Percentiles rank a stretch among this genome's conserved stretches.
These are phyloP conservation scores for Struthio camelus DNA, from an alignment of 2,113 vertebrate species.

Conservation along the genomic window DNA sequence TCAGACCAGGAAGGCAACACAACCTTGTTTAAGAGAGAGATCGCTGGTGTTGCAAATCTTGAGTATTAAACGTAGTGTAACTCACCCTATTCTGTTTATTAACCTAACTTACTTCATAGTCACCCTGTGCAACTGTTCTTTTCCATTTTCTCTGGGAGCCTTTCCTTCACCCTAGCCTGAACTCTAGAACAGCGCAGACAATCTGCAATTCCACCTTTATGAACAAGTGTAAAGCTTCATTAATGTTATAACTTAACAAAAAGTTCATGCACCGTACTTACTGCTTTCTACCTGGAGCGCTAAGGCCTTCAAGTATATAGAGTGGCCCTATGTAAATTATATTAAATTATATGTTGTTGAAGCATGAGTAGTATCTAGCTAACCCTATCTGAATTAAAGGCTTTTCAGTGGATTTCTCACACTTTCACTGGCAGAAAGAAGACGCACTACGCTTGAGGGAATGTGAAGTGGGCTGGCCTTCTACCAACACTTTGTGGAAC, in stretches of 20 bases:
- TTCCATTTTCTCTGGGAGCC: neutral
- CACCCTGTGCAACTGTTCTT: neutral
- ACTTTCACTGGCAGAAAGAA: neutral
- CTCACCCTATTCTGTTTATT: slow-evolving; percentile 2
- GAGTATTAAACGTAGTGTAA: neutral
- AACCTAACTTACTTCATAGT: slow-evolving; percentile 29
- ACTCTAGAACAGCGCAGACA: neutral
- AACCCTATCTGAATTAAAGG: neutral
- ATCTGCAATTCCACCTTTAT: neutral
- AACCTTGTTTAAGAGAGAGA: neutral
- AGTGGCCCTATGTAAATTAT: neutral
- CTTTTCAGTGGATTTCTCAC: neutral
- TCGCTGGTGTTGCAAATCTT: neutral
- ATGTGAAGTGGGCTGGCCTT: neutral
- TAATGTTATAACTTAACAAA: neutral
- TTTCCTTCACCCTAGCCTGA: neutral
- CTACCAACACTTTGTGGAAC: neutral
- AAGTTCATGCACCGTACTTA: neutral
- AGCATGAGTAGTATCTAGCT: neutral
- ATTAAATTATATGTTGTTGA: neutral
- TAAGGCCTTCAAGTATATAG: neutral
- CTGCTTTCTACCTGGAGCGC: neutral
- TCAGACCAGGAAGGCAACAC: neutral
- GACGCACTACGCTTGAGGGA: neutral
- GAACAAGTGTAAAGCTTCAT: neutral